Conservation (phyloP, 2,797 vertebrate species). For the Microchirus variegatus region DNA sequence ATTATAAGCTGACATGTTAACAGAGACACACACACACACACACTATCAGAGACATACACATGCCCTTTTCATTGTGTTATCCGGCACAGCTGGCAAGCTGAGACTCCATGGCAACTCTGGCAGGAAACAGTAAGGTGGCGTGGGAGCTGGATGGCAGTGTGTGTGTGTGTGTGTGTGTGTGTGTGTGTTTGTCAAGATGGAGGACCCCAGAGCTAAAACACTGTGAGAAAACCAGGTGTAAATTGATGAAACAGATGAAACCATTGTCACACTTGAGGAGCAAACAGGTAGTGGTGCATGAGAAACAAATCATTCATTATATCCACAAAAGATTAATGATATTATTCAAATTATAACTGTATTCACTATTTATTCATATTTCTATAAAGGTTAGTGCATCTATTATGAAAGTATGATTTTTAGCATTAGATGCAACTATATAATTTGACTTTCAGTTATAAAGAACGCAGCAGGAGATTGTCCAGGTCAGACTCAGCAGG, state of each 20-base stretch:
- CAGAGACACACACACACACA: background rate
- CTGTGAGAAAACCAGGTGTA: background rate
- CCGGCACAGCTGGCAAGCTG: slow-evolving; percentile 44
- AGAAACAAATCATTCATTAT: no score
- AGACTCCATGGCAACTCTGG: slow-evolving; percentile 73
- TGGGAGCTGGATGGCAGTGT: slow-evolving; percentile 47
- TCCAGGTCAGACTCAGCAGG: no score
- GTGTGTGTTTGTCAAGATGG: slow-evolving; percentile 14
- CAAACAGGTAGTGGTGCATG: no score
- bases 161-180: slow-evolving; percentile 22
- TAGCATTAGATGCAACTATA: no score
- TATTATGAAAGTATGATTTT: no score
- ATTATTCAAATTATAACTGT: no score
- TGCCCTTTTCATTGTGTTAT: slow-evolving; percentile 52
- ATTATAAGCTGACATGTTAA: no score
- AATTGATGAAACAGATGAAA: slow-evolving; percentile 28
- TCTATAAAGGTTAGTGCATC: no score
- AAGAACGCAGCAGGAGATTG: no score
- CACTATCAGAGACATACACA: slow-evolving; percentile 45
- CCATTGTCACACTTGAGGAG: background rate
- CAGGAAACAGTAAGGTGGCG: slow-evolving; percentile 59
- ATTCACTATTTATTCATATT: no score
- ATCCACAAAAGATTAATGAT: no score
- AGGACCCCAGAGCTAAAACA: slow-evolving; percentile 27
- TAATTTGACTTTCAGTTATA: no score